Conservation (phyloP, 2,113 vertebrate genomes). For the Echinops telfairi region DNA sequence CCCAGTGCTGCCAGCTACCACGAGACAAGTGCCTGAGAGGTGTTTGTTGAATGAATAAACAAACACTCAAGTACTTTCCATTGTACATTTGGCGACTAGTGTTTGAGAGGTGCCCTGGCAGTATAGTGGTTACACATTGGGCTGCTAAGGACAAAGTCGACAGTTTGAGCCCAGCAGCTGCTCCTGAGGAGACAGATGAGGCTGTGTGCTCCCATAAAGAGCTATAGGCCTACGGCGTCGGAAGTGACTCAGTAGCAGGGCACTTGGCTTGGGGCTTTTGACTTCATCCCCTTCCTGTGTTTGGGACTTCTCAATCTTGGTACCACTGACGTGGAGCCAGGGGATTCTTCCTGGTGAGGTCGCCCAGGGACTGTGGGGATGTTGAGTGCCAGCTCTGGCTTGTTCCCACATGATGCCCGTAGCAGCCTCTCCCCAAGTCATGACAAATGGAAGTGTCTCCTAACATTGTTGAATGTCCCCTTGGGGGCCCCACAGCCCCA, state of each 20-base stretch:
- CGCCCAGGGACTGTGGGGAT: accelerated
- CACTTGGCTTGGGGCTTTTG: background rate
- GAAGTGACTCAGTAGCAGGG: too few relatives aligned
- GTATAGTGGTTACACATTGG: too few relatives aligned
- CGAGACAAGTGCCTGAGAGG: accelerated
- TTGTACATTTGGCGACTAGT: background rate
- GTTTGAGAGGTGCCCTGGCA: background rate
- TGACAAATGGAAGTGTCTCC: background rate
- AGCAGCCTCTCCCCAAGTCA: background rate
- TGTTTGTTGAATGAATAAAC: background rate
- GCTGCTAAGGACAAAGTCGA: too few relatives aligned
- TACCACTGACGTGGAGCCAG: background rate
- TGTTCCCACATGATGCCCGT: background rate
- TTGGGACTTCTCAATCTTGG: background rate
- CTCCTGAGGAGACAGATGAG: too few relatives aligned
- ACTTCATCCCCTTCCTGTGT: background rate
- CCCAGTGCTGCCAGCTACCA: background rate
- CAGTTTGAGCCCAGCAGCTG: too few relatives aligned
- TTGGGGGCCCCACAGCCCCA: accelerated
- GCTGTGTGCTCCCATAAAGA: too few relatives aligned
- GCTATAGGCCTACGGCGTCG: too few relatives aligned
- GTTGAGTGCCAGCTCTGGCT: too few relatives aligned
- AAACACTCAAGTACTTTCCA: background rate
- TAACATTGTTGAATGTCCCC: background rate
- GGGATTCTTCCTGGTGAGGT: background rate